Base-by-base conservation (phyloP, 2,113 vertebrate species). In the Sylvietta virens region DNA sequence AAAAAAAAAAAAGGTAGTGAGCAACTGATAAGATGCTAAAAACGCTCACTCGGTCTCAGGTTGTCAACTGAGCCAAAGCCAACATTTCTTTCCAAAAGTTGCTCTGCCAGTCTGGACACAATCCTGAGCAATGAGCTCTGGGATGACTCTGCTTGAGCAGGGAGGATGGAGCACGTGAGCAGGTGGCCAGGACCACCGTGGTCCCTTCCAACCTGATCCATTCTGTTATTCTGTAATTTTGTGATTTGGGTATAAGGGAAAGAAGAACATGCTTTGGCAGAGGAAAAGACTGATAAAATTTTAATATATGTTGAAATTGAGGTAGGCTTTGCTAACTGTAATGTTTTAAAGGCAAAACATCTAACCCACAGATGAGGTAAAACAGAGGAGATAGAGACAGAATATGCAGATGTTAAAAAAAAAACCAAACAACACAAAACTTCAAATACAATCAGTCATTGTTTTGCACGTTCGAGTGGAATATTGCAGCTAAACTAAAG, bases 401-500 rank as follows among this genome's bases (percentile, higher is more conserved):
- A 31, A 72, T 81, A 48, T 21, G 4, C 1, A 58, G 16, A 67
- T 45, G 9, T 69, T 42, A 28, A 61, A 56, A 69, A 71, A 39
- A 2, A 1, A 14, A 9, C 20, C 16, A 33, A 33, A n/a, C 31
- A 58, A 53, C 22, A 14, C 5, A 33, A 72, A 57, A 17, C 18
- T 5, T 7, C 11, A 61, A 28, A 42, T n/a, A 15, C 24, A 58
- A 8, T 6, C 4, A 1, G 18, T 1, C 5, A 39, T 27, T 47
- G 2, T 45, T 66, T 70, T 56, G 8, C 19, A 15, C 23, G n/a
- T 13, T 70, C 0, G 1, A 48, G 27, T 22, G 8, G 17, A 83
- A 30, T 50, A 54, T 30, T 73, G 11, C 13, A 83, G 53, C 20
- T 73, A 57, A 81, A 69, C 14, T 65, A 73, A 74, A 77, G 5